Evolutionary conservation across 2,888 invertebrate genomes (phyloP), one percentile per base, ranked within the genome.

Genomic region (Hyposoter dolosus): DNA sequence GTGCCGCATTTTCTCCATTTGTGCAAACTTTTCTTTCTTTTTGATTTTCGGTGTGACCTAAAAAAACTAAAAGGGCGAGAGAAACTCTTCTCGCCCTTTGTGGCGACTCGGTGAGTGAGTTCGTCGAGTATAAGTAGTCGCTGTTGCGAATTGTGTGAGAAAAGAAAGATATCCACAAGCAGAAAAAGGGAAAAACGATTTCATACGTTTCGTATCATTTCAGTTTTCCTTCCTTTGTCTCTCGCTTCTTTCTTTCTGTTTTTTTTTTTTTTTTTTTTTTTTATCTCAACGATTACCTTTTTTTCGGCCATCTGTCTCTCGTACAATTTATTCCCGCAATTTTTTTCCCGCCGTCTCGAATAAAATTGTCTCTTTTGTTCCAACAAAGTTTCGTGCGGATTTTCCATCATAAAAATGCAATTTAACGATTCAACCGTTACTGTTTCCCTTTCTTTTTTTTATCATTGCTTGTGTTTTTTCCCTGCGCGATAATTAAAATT

Each of bases 281-380:
- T 53, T 74, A 9, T 69, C 35, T 32, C 19, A 40, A 53, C 75
- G 40, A 71, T 84, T 74, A 43, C 63, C 68, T 69, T 84, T 83
- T 32, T 63, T 68, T 23, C 35, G 43, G n/a, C 47, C 40, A 28
- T 65, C 47, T 23, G 32, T 23, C 43, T 23, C 66, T n/a, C 53
- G 50, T 50, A 28, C 35, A 43, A 75, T 80, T 63, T 71, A 40
- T 74, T 66, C 6, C 40, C 45, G 71, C n/a, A 28, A 65, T 72
- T 74, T 74, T 47, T 74, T 50, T 65, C 65, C 17, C 74, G 65
- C 66, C 66, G 32, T 74, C 19, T 35, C 79, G 32, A 60, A 69
- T 71, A 63, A 79, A 71, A 79, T 45, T 56, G 40, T 56, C 78
- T 12, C 65, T 78, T 69, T 56, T 78, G 63, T 35, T 72, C 28